These are phyloP conservation scores for Heliocidaris tuberculata DNA, from an alignment of 35 echinoderm and acorn worm species.

Conservation along the genomic window DNA sequence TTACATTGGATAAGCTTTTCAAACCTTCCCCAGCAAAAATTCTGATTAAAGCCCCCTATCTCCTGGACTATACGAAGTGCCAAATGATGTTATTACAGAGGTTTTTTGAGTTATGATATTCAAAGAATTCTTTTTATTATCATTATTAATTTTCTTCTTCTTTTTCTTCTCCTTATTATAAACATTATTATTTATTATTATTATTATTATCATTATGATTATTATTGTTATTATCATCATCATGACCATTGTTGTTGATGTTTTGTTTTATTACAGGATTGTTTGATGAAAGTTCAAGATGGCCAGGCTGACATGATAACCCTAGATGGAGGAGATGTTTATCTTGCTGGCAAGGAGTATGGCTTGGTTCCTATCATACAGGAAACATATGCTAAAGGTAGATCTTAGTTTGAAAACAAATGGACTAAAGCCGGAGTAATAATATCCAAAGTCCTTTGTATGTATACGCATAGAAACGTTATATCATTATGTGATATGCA, in stretches of 20 bases:
- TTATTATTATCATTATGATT: too few relatives aligned
- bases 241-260: not conserved
- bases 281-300: conserved; percentile 51
- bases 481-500: not conserved
- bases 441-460: not conserved
- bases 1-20: too few relatives aligned
- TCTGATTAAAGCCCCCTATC: too few relatives aligned
- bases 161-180: too few relatives aligned
- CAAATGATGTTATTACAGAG: too few relatives aligned
- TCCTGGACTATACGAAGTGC: too few relatives aligned
- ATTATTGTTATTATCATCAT: not conserved
- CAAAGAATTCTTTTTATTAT: too few relatives aligned
- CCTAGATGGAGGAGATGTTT: conserved; percentile 85
- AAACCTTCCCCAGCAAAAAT: too few relatives aligned
- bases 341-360: conserved; percentile 64
- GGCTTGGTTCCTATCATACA: conserved; percentile 75
- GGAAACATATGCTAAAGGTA: conserved; percentile 71
- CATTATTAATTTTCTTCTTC: too few relatives aligned
- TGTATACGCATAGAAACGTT: not conserved
- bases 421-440: not conserved
- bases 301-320: conserved; percentile 79
- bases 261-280: conserved; percentile 57
- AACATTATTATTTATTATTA: too few relatives aligned
- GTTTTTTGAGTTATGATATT: too few relatives aligned
- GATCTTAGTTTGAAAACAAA: not conserved